Evolutionary conservation across 2,888 invertebrate genomes (phyloP).

Genomic region (Trilocha varians): DNA sequence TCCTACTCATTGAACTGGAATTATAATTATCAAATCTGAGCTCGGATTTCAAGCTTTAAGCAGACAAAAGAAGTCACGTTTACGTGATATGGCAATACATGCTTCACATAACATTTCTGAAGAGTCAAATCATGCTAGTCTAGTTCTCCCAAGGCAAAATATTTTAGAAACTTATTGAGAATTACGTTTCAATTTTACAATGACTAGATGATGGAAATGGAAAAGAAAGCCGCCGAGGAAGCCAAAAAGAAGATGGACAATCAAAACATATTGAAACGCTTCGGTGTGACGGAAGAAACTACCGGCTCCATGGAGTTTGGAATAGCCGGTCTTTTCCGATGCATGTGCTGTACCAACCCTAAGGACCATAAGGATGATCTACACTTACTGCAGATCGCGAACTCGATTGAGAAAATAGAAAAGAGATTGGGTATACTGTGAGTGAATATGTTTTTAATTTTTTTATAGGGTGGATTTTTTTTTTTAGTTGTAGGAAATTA

Average conservation of each 20-base stretch:
- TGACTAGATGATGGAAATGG: conserved; percentile 84
- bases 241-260: conserved; percentile 86
- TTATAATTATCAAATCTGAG: too few species aligned
- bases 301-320: conserved; percentile 90
- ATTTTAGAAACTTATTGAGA: too few species aligned
- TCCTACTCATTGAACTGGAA: too few species aligned
- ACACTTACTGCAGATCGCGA: conserved; percentile 86
- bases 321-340: conserved; percentile 87
- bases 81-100: too few species aligned
- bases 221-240: conserved; percentile 85
- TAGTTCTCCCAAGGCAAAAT: too few species aligned
- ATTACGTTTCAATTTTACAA: background rate
- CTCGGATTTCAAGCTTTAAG: too few species aligned
- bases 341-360: conserved; percentile 91
- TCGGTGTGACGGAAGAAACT: conserved; percentile 81
- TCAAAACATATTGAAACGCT: conserved; percentile 82
- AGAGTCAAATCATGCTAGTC: too few species aligned
- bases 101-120: too few species aligned
- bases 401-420: conserved; percentile 82
- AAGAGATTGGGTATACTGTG: conserved; percentile 79
- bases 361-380: conserved; percentile 88
- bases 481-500: too few species aligned
- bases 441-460: conserved; percentile 15
- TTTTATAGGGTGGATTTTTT: too few species aligned
- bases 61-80: too few species aligned